Base-by-base conservation (phyloP, 2,113 vertebrate genomes). In the Phycodurus eques region DNA sequence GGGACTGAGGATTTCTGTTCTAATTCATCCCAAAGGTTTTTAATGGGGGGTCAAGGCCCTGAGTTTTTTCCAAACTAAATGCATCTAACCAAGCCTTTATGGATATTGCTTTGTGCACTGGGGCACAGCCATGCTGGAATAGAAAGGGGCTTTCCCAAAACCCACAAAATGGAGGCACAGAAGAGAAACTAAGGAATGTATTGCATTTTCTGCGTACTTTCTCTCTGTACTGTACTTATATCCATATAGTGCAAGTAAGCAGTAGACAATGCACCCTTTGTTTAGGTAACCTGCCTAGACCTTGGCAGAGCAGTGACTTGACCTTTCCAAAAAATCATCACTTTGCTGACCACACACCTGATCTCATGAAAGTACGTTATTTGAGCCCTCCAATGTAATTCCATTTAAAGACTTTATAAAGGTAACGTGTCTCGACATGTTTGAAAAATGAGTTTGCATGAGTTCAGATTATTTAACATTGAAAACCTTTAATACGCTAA, bases 291-390 rank as follows among this genome's bases (percentile, higher is more conserved):
- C 22, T 57, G 33, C 33, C 31, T 15, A 33, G 59, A 61, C 4
- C 59, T 61, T 33, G 0, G 57, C 57, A 31, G 13, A 33, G 27
- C 57, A 60, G 11, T 15, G 14, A 61, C 27, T 22, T 61, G 59
- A 61, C 27, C 31, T 61, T 61, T 61, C 59, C 14, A 61, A 15
- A 33, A 10, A 61, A 61, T 27, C 31, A 66, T 75, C 33, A 2
- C 27, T 62, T 79, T 64, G 67, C 64, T 65, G 74, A 64, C 69
- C 31, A 27, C n/a, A 10, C 56, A 59, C 47, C 44, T 17, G 31
- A 27, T 53, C 44, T 68, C 31, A 59, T 67, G 64, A 67, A 35
- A 66, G 31, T 2, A 20, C 7, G 35, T 33, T 49, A 73, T 67
- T 47, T 46, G 64, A 79, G 75, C 56, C 65, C 53, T 22, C 3